phyloP scores from a whole-genome alignment of 53 echinoderm and acorn worm genomes.

The Holothuria scabra region DNA sequence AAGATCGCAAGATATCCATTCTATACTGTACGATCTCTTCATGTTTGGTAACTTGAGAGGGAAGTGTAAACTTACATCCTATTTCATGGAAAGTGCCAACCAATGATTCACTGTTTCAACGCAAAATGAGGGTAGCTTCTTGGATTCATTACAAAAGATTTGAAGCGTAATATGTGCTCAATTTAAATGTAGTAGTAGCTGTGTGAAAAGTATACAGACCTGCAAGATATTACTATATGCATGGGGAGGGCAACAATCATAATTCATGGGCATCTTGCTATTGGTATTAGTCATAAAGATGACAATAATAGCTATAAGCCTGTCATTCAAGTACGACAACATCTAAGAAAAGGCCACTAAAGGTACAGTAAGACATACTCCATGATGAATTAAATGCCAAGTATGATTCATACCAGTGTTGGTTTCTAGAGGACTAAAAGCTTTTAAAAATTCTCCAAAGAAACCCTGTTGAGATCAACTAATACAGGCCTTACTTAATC shows the following conservation, averaged over 20 bases:
- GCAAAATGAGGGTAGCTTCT: too few species aligned
- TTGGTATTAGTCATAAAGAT: constrained; percentile 31
- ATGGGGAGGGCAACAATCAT: too few species aligned
- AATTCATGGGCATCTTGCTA: too few species aligned
- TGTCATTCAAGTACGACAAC: constrained; percentile 5
- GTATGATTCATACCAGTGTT: constrained; percentile 20
- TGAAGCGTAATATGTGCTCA: too few species aligned
- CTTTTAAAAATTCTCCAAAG: constrained; percentile 26
- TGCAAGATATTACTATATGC: too few species aligned
- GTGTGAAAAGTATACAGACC: too few species aligned
- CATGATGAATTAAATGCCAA: constrained; percentile 19
- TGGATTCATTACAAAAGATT: too few species aligned
- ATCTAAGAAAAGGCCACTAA: neutral
- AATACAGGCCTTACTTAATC: too few species aligned
- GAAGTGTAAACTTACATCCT: constrained; percentile 22
- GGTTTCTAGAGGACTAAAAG: neutral
- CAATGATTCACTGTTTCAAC: too few species aligned
- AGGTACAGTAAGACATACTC: neutral
- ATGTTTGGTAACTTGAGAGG: constrained; percentile 32
- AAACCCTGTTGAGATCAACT: neutral
- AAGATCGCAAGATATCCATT: too few species aligned
- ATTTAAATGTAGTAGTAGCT: too few species aligned
- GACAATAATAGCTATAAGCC: constrained; percentile 8
- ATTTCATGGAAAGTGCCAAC: neutral
- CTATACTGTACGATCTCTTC: too few species aligned